Percentiles rank a stretch among this genome's conserved stretches.
Conservation (phyloP, 2,888 invertebrate genomes). For the Spicauda simplicius region DNA sequence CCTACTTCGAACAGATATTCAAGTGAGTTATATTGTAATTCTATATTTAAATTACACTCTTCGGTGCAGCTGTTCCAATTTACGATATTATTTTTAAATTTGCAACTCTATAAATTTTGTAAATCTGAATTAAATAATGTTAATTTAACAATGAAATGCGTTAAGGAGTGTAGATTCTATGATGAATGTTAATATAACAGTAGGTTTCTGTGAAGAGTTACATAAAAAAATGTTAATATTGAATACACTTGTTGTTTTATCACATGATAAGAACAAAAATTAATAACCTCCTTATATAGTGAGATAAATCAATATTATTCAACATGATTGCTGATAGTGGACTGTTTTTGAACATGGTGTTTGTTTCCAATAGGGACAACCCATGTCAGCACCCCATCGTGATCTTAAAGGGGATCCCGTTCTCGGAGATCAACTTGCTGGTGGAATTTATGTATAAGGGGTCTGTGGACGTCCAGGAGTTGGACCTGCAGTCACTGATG, state of each 20-base stretch:
- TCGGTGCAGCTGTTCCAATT: slow-evolving; percentile 26
- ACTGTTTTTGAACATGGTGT: slow-evolving; percentile 9
- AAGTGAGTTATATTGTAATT: slow-evolving; percentile 66
- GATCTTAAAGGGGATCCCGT: slow-evolving; percentile 87
- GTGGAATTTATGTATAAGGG: slow-evolving; percentile 90
- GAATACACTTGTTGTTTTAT: slow-evolving; percentile 41
- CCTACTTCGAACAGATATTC: slow-evolving; percentile 91
- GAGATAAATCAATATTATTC: slow-evolving; percentile 36
- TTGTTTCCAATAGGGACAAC: slow-evolving; percentile 82
- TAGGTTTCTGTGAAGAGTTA: slow-evolving; percentile 4
- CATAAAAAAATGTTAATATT: slow-evolving; percentile 21
- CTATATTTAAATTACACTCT: slow-evolving; percentile 43
- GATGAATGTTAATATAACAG: background rate
- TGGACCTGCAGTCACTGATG: slow-evolving; percentile 86
- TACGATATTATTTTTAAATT: slow-evolving; percentile 30
- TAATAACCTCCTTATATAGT: slow-evolving; percentile 40
- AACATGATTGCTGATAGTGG: slow-evolving; percentile 29
- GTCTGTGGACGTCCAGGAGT: slow-evolving; percentile 87
- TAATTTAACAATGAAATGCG: background rate
- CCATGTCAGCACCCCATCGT: slow-evolving; percentile 90
- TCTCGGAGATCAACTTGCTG: slow-evolving; percentile 87
- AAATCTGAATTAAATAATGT: slow-evolving; percentile 20
- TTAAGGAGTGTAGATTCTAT: background rate
- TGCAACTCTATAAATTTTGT: slow-evolving; percentile 7
- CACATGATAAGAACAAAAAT: slow-evolving; percentile 45